Evolutionary conservation across 2,888 invertebrate species (phyloP), one percentile per base, ranked within the genome.

Genomic region (Electrophaes corylata): DNA sequence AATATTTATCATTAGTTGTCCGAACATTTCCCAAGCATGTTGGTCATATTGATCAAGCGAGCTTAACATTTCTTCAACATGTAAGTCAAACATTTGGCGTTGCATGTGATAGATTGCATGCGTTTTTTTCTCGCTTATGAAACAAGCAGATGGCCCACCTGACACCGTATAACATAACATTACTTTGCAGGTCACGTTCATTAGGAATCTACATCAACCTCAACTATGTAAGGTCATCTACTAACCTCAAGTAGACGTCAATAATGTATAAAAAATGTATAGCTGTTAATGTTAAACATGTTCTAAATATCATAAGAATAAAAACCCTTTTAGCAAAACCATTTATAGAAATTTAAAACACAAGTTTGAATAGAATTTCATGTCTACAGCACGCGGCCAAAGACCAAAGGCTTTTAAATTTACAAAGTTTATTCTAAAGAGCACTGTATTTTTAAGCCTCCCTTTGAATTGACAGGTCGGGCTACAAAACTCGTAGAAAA

Each of bases 381-480:
- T 29, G 14, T 29, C 18, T 14, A 16, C n/a, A 20, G 35, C 35
- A 37, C n/a, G n/a, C 45, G 19, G 19, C 35, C 39, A 40, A 43
- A 51, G 23, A 26, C 18, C 39, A 46, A 35, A 52, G 37, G 37
- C 26, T 19, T 40, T 46, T 11, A 20, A 39, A 16, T 16, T 49
- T 44, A 8, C 23, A 18, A 54, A 46, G 39, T 54, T 40, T 54
- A 33, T 47, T 46, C 6, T 46, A 45, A 41, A 31, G 39, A 45
- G 14, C 23, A 19, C 23, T 49, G 40, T 59, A 52, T 57, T 59
- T 54, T 53, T 31, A 61, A 46, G 37, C 39, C 44, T 31, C 26
- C 46, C 49, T 57, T 58, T 58, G 46, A 47, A 47, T 23, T 19
- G 31, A 16, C 29, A 37, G 37, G 12, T 14, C 35, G 23, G 19